These are phyloP conservation scores for Telenomus remus DNA, from an alignment of 1,140 invertebrate genomes.

Conservation along the genomic window DNA sequence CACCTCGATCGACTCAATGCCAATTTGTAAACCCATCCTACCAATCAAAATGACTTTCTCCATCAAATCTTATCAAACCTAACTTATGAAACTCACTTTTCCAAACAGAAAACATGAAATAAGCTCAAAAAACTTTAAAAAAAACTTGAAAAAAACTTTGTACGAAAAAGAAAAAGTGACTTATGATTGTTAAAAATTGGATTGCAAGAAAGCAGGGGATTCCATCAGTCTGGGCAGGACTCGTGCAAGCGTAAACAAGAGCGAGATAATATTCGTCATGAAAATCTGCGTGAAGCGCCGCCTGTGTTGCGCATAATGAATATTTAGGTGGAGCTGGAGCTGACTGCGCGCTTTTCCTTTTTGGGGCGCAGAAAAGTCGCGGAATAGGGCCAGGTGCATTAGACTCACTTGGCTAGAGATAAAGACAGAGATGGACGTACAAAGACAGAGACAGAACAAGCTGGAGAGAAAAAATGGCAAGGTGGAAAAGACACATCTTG, in stretches of 20 bases:
- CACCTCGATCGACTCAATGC: too few relatives aligned
- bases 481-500: conserved; percentile 36
- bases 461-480: conserved; percentile 43
- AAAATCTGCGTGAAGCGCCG: background rate
- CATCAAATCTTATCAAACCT: too few relatives aligned
- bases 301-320: conserved; percentile 18
- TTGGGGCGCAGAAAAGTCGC: conserved; percentile 20
- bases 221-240: background rate
- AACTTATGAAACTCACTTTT: too few relatives aligned
- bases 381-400: conserved; percentile 49
- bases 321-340: conserved; percentile 36
- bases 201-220: too few relatives aligned
- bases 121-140: too few relatives aligned
- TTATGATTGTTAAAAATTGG: too few relatives aligned
- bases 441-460: conserved; percentile 7
- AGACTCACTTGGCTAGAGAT: conserved; percentile 24
- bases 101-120: too few relatives aligned
- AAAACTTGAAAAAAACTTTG: too few relatives aligned
- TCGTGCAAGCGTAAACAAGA: conserved; percentile 4
- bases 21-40: too few relatives aligned
- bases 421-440: background rate
- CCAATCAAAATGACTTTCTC: too few relatives aligned
- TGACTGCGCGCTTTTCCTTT: conserved; percentile 23
- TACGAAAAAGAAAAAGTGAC: too few relatives aligned
- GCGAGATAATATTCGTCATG: background rate